Percentiles rank a stretch among this genome's conserved stretches.
These are phyloP conservation scores for Morpho helenor DNA, from an alignment of 2,888 invertebrate genomes.

Conservation along the genomic window DNA sequence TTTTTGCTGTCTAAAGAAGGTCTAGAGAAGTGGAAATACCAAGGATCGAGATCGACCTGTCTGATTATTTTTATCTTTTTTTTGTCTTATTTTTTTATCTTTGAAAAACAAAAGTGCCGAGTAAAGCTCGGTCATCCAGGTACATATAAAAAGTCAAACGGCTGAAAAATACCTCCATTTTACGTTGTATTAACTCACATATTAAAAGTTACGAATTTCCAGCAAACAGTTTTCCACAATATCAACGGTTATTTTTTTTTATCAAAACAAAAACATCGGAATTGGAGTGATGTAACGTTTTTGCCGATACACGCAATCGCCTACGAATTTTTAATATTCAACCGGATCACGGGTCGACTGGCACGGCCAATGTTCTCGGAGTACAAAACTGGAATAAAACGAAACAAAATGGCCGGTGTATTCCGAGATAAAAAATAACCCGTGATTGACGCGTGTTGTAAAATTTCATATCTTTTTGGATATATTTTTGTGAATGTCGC, in stretches of 20 bases:
- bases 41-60: too few species aligned
- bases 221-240: too few species aligned
- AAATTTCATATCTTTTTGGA: constrained; percentile 19
- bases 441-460: constrained; percentile 41
- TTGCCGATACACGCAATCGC: constrained; percentile 25
- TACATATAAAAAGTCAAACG: too few species aligned
- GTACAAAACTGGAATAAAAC: constrained; percentile 35
- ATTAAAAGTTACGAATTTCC: too few species aligned
- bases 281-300: constrained; percentile 21
- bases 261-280: constrained; percentile 10
- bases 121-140: too few species aligned
- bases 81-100: too few species aligned
- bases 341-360: constrained; percentile 46
- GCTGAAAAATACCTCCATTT: too few species aligned
- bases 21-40: too few species aligned
- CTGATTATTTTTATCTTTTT: too few species aligned
- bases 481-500: constrained; percentile 10
- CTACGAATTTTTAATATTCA: constrained; percentile 57
- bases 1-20: too few species aligned
- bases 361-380: constrained; percentile 44
- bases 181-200: too few species aligned
- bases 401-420: constrained; percentile 40
- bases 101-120: too few species aligned
- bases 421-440: constrained; percentile 36
- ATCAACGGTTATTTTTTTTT: not conserved